Conservation (phyloP, 1,140 invertebrate genomes). For the Drosophila carrolli region DNA sequence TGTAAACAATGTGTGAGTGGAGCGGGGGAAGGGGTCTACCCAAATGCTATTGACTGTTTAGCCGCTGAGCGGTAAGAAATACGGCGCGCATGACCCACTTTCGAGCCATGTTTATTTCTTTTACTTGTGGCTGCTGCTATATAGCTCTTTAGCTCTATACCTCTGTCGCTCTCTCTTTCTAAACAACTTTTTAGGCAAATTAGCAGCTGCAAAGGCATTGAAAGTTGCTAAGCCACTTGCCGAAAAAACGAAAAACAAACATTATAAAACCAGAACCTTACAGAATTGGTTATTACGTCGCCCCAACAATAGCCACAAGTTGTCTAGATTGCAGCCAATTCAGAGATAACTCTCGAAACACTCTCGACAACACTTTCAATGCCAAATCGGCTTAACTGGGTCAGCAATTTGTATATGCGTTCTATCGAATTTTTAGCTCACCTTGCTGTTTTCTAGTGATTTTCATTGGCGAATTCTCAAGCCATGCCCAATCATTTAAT, state of each 20-base stretch:
- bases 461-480: slow-evolving; percentile 28
- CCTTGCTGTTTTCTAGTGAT: slow-evolving; percentile 20
- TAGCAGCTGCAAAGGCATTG: slow-evolving; percentile 75
- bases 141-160: not conserved
- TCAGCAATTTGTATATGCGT: slow-evolving; percentile 50
- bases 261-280: slow-evolving; percentile 33
- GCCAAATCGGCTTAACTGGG: slow-evolving; percentile 49
- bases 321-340: slow-evolving; percentile 50
- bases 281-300: slow-evolving; percentile 52
- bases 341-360: slow-evolving; percentile 45
- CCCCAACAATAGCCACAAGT: slow-evolving; percentile 38
- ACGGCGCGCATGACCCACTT: slow-evolving; percentile 74
- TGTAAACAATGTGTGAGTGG: slow-evolving; percentile 73
- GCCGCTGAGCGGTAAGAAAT: slow-evolving; percentile 71
- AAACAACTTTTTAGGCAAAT: slow-evolving; percentile 77
- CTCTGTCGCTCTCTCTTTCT: slow-evolving; percentile 59
- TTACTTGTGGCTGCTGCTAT: slow-evolving; percentile 20
- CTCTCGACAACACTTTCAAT: slow-evolving; percentile 62
- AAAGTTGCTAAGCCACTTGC: slow-evolving; percentile 81
- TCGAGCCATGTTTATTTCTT: slow-evolving; percentile 65
- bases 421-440: slow-evolving; percentile 17
- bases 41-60: slow-evolving; percentile 61
- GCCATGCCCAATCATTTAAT: slow-evolving; percentile 41
- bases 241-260: slow-evolving; percentile 45
- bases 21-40: slow-evolving; percentile 14